These are phyloP conservation scores for Apostichopus japonicus DNA, from an alignment of 35 echinoderm and acorn worm genomes.

Conservation along the genomic window DNA sequence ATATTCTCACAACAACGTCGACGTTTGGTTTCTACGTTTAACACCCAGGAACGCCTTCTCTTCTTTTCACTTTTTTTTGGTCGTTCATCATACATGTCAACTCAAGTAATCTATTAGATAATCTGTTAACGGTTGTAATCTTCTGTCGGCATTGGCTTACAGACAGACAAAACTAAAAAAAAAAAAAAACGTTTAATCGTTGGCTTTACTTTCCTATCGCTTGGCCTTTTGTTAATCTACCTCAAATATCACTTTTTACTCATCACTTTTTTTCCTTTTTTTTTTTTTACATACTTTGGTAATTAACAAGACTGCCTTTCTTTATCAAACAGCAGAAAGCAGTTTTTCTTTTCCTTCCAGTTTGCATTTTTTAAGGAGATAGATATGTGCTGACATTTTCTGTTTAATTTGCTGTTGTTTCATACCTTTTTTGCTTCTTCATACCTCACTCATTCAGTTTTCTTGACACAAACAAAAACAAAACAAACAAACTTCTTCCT, in stretches of 20 bases:
- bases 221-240: conserved; percentile 64
- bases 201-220: conserved; percentile 39
- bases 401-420: conserved; percentile 13
- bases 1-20: too few relatives aligned
- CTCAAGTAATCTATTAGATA: too few relatives aligned
- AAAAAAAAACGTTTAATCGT: conserved; percentile 12
- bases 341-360: neutral
- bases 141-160: conserved; percentile 20
- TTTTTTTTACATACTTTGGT: conserved; percentile 30
- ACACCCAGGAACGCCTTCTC: too few relatives aligned
- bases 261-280: neutral
- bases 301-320: conserved; percentile 43
- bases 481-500: neutral
- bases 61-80: too few relatives aligned
- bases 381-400: neutral
- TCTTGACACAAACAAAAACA: neutral
- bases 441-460: conserved; percentile 16
- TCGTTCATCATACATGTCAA: too few relatives aligned
- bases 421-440: neutral
- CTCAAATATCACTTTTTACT: conserved; percentile 39
- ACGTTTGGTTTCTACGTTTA: too few relatives aligned
- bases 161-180: neutral
- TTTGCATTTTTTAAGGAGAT: neutral
- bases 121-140: neutral
- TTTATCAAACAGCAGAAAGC: neutral